Evolutionary conservation across 2,797 vertebrate species (phyloP), one percentile per base, ranked within the genome.

Genomic region (Anguilla anguilla): DNA sequence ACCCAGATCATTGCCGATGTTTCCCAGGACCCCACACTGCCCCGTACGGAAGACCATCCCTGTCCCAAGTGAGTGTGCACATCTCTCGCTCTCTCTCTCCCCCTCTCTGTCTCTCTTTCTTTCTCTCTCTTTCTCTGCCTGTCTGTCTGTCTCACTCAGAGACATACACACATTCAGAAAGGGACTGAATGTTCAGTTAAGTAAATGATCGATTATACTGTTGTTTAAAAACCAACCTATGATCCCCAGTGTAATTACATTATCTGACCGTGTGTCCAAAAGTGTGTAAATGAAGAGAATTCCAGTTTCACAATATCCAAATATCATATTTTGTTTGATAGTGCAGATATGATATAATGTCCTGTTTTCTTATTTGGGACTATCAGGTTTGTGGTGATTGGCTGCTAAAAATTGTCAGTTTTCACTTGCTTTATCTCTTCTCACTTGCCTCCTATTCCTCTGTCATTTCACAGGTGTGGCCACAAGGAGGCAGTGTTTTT

Each of bases 401-500:
- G 35, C 13, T 10, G 4, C 64, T 69, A 59, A 59, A 59, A 59
- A 59, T 15, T 0, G 7, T 3, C 11, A 35, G 10, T 31, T 72
- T 72, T 7, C 69, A 13, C 6, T 0, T 3, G 35, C 43, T 46
- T 79, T 79, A 19, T 39, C 35, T 43, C 5, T 3, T 79, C 74
- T 35, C 39, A 17, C 51, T 15, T 25, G 1, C 35, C 2, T 31
- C 28, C 22, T 53, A 15, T 55, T 59, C 39, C 35, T 61, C 81
- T 11, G 84, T 28, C 35, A 55, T 43, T 84, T 88, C 43, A 19
- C 89, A 99, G 98, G 91, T 99, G 98, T 72, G 98, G 98, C 82
- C 98, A 99, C 96, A 98, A 99, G 94, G 98, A 99, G 93, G 98
- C 98, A 1, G 98, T 99, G 86, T 99, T 99, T 89, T 99, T 99